Percentiles rank a stretch among this genome's conserved stretches.
These are phyloP conservation scores for Bradysia coprophila DNA, from an alignment of 1,140 invertebrate species.

Conservation along the genomic window DNA sequence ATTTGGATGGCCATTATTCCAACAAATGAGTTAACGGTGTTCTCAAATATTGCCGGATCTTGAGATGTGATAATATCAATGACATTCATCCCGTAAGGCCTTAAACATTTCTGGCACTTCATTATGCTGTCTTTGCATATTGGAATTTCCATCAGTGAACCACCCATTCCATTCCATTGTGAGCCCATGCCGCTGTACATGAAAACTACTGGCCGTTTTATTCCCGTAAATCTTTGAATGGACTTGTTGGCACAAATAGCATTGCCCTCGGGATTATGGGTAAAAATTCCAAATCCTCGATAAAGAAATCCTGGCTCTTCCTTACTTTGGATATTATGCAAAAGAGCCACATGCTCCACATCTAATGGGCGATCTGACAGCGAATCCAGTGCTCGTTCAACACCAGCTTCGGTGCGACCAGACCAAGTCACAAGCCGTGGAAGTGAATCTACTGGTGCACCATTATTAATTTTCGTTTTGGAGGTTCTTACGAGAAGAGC, in stretches of 20 bases:
- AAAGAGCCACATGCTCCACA: constrained; percentile 30
- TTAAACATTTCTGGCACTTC: constrained; percentile 48
- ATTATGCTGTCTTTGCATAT: neutral
- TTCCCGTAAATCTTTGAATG: constrained; percentile 35
- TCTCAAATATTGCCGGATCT: constrained; percentile 55
- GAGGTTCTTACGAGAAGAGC: constrained; percentile 40
- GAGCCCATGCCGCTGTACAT: constrained; percentile 84
- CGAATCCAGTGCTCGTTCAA: constrained; percentile 45
- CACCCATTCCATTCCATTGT: constrained; percentile 74
- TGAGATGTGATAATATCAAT: constrained; percentile 55
- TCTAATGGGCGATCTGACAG: constrained; percentile 35
- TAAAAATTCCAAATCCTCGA: constrained; percentile 32
- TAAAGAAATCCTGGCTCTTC: constrained; percentile 33
- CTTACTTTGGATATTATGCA: constrained; percentile 32
- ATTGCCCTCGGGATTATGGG: constrained; percentile 24
- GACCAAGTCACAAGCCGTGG: constrained; percentile 31
- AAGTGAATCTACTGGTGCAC: constrained; percentile 27
- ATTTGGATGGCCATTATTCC: constrained; percentile 84
- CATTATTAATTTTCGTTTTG: constrained; percentile 29
- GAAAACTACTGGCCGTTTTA: constrained; percentile 55
- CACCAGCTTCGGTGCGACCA: constrained; percentile 38
- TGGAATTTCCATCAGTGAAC: constrained; percentile 38
- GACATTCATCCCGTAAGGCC: constrained; percentile 57
- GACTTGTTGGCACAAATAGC: constrained; percentile 23
- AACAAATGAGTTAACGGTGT: constrained; percentile 74